These are phyloP conservation scores for Diacarnus erythraeanus DNA, from an alignment of 37 sponge, comb jelly and placozoan species.

Conservation along the genomic window DNA sequence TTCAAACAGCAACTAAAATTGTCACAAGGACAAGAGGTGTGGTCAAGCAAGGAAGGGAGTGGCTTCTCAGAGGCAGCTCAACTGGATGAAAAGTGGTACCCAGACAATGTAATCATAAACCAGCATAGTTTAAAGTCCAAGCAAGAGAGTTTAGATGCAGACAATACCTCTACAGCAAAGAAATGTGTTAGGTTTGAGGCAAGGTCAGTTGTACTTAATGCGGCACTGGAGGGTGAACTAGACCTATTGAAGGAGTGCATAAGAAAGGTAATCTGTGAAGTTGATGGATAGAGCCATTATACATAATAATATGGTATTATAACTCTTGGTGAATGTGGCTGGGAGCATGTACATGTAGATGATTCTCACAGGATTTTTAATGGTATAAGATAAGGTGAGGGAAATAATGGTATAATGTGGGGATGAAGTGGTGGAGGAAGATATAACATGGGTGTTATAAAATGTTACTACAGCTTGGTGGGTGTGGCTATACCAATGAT, in stretches of 20 bases:
- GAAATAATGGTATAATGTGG: too few relatives aligned
- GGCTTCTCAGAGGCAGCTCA: neutral
- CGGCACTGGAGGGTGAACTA: conserved; percentile 83
- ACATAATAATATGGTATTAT: too few relatives aligned
- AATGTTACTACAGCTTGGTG: conserved; percentile 20
- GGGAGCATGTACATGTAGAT: too few relatives aligned
- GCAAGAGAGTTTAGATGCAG: neutral
- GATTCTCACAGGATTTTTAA: too few relatives aligned
- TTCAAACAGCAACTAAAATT: conserved; percentile 5
- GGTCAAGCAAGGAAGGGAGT: neutral
- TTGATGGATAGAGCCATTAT: neutral
- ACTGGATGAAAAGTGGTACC: too few relatives aligned
- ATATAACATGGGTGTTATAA: too few relatives aligned
- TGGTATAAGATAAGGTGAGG: too few relatives aligned
- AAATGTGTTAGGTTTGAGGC: conserved; percentile 53
- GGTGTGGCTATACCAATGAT: conserved; percentile 24
- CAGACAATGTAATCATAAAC: neutral
- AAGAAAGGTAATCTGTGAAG: conserved; percentile 33
- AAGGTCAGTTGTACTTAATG: conserved; percentile 68
- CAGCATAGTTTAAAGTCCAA: neutral
- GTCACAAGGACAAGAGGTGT: neutral
- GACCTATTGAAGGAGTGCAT: conserved; percentile 50
- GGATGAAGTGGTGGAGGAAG: too few relatives aligned
- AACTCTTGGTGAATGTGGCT: too few relatives aligned
- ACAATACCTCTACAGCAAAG: neutral